These are phyloP conservation scores for Hypsopygia costalis DNA, from an alignment of 2,888 invertebrate genomes.

Conservation along the genomic window DNA sequence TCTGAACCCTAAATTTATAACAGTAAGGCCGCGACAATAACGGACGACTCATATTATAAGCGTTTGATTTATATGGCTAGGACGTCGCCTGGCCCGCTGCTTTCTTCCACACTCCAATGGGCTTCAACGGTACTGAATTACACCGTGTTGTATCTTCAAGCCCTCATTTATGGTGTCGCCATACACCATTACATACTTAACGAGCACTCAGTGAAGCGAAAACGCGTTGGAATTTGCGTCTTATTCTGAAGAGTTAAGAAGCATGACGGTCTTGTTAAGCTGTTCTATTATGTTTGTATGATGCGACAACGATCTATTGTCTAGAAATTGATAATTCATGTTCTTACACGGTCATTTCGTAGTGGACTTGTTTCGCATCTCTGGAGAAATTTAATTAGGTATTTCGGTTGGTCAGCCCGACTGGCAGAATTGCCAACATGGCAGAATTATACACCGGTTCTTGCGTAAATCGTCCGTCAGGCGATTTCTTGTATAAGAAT, in stretches of 20 bases:
- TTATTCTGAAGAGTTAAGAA: slow-evolving; percentile 18
- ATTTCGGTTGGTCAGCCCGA: slow-evolving; percentile 18
- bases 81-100: slow-evolving; percentile 68
- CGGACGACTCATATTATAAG: slow-evolving; percentile 57
- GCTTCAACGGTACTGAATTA: slow-evolving; percentile 73
- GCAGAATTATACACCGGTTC: background rate
- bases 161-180: slow-evolving; percentile 70
- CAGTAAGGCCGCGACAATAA: slow-evolving; percentile 39
- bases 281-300: slow-evolving; percentile 11
- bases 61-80: slow-evolving; percentile 72
- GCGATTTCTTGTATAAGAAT: background rate
- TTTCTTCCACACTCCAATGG: slow-evolving; percentile 74
- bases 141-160: slow-evolving; percentile 62
- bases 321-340: slow-evolving; percentile 58
- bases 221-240: slow-evolving; percentile 21
- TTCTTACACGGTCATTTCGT: slow-evolving; percentile 43
- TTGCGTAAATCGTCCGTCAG: background rate
- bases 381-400: slow-evolving; percentile 53
- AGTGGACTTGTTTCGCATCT: slow-evolving; percentile 41
- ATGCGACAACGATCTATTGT: slow-evolving; percentile 38
- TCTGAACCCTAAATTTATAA: slow-evolving; percentile 37
- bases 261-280: slow-evolving; percentile 2
- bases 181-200: slow-evolving; percentile 55
- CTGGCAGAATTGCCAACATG: slow-evolving; percentile 1
- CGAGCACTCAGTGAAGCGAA: slow-evolving; percentile 14